Percentiles rank a stretch among this genome's conserved stretches.
These are phyloP conservation scores for Porites divaricata DNA, from an alignment of 92 coral and sea anemone genomes.

Conservation along the genomic window DNA sequence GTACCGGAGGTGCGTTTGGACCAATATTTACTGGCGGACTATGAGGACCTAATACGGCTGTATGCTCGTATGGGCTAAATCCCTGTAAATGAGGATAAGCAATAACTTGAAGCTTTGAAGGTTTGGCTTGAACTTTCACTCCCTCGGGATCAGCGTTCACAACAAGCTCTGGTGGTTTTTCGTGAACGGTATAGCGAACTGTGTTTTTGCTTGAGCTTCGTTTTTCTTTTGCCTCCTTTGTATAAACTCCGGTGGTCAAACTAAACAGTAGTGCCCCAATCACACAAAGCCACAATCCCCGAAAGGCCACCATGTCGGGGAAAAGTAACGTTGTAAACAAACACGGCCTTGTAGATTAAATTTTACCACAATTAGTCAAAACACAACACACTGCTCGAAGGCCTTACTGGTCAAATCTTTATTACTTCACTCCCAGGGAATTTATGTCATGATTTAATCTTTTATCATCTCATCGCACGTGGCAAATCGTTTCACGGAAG, in stretches of 20 bases:
- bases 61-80: slow-evolving; percentile 94
- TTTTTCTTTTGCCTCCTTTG: slow-evolving; percentile 58
- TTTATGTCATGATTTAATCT: slow-evolving; percentile 78
- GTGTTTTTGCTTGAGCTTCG: slow-evolving; percentile 64
- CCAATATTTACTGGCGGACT: slow-evolving; percentile 99
- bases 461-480: slow-evolving; percentile 71
- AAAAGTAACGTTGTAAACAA: slow-evolving; percentile 38
- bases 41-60: slow-evolving; percentile 98
- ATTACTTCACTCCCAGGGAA: slow-evolving; percentile 71
- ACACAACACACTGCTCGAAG: slow-evolving; percentile 45
- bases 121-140: slow-evolving; percentile 88
- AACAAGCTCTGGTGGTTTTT: slow-evolving; percentile 85
- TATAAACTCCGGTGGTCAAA: slow-evolving; percentile 45
- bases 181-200: slow-evolving; percentile 90
- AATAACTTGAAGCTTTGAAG: slow-evolving; percentile 96
- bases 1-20: slow-evolving; percentile 99
- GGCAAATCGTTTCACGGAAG: slow-evolving; percentile 60
- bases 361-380: slow-evolving; percentile 37
- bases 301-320: slow-evolving; percentile 79
- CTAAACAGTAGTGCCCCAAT: slow-evolving; percentile 55
- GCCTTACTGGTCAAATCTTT: slow-evolving; percentile 44
- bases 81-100: slow-evolving; percentile 94
- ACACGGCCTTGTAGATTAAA: slow-evolving; percentile 38
- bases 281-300: slow-evolving; percentile 67
- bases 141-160: slow-evolving; percentile 93